Evolutionary conservation across 2,888 invertebrate species (phyloP).

Genomic region (Ormyrus thymus): DNA sequence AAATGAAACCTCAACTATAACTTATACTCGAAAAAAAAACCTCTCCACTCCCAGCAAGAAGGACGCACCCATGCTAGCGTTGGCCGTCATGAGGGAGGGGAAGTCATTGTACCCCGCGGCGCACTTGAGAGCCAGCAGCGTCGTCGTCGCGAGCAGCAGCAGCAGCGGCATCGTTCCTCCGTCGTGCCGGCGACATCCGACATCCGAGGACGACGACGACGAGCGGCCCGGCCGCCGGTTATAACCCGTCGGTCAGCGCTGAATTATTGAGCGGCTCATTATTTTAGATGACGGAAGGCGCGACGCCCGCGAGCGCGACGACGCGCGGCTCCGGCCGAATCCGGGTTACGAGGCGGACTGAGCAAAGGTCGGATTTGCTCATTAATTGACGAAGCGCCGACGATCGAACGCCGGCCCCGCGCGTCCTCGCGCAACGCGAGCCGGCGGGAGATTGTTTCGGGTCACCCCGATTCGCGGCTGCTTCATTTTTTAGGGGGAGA

Average conservation of each 20-base stretch:
- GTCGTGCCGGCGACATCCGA: conserved; percentile 1
- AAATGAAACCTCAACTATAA: background rate
- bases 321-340: background rate
- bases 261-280: conserved; percentile 65
- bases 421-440: background rate
- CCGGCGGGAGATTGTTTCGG: too few relatives aligned
- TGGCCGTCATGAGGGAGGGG: conserved; percentile 83
- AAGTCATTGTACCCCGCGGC: conserved; percentile 77
- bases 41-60: background rate
- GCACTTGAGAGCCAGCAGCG: background rate
- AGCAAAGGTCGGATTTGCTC: conserved; percentile 20
- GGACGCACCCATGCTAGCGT: conserved; percentile 83
- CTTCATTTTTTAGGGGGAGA: too few relatives aligned
- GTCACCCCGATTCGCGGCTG: too few relatives aligned
- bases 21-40: conserved; percentile 9
- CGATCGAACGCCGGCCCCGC: conserved; percentile 17
- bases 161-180: conserved; percentile 15
- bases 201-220: too few relatives aligned
- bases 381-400: conserved; percentile 32
- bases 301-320: too few relatives aligned
- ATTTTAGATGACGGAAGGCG: conserved; percentile 55
- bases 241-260: conserved; percentile 55
- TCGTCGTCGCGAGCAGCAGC: background rate
- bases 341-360: conserved; percentile 33
- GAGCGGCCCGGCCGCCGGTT: background rate